Evolutionary conservation across 2,113 vertebrate species (phyloP), one percentile per base, ranked within the genome.

Genomic region (Amazona vittata): DNA sequence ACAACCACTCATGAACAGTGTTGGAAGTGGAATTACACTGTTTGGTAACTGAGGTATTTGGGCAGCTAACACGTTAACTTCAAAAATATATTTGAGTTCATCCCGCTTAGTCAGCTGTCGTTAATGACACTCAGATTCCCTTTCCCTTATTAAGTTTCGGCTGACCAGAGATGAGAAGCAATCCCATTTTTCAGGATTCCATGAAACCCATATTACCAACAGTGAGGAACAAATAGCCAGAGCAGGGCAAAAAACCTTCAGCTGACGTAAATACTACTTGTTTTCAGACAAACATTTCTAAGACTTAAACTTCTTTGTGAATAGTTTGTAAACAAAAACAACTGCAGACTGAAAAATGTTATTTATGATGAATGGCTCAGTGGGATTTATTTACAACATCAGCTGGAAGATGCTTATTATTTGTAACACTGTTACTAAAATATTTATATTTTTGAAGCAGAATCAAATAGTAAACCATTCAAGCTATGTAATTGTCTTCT

Each of bases 261-360:
- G 24, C 29, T 82, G 29, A 22, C 0, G 5, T 29, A 53, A 12
- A 31, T 63, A 16, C 62, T 62, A 12, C 3, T 0, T 13, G 2
- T 35, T 12, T 44, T 82, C 69, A 44, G 20, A 29, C 9, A 74
- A 86, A 49, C 5, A 64, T 69, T 83, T 62, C 39, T 71, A 60
- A 74, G 20, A 29, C 43, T 53, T 53, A 53, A 62, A 62, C 39
- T 31, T 1, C 0, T 50, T 76, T 67, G 53, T 62, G 50, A 65
- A 82, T 28, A 89, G 11, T 79, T 79, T 62, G 19, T 28, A 86
- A 90, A 71, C 10, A 78, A 28, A 90, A 91, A 73, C 31, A 90
- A 83, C 50, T 74, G 16, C 28, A 70, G 44, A 93, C 13, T 46
- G 22, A 91, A 59, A 78, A 78, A 83, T 33, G 37, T 75, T 57